A percentile compares a stretch with the other conserved stretches of the same genome.
Conservation (phyloP, 2,888 invertebrate species). For the Meghimatium bilineatum region DNA sequence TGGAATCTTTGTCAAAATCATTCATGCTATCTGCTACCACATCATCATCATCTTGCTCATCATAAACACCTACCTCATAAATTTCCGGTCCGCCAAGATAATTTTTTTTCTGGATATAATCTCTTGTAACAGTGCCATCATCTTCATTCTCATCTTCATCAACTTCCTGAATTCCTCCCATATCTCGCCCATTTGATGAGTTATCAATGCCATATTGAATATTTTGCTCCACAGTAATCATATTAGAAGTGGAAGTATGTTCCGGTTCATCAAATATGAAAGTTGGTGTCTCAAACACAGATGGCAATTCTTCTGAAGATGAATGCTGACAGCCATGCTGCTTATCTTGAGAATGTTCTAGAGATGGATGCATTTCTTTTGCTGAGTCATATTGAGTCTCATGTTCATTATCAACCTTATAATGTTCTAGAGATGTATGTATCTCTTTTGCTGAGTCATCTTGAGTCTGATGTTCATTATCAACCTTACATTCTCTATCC, state of each 20-base stretch:
- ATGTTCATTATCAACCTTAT: background rate
- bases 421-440: too few relatives aligned
- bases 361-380: slow-evolving; percentile 50
- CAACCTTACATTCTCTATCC: background rate
- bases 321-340: slow-evolving; percentile 38
- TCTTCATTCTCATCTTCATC: slow-evolving; percentile 55
- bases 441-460: too few relatives aligned
- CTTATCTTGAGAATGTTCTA: slow-evolving; percentile 49
- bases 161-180: slow-evolving; percentile 57
- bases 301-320: slow-evolving; percentile 4
- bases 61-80: slow-evolving; percentile 57
- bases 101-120: background rate
- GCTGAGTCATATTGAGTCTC: slow-evolving; percentile 16
- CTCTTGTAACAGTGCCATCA: slow-evolving; percentile 43
- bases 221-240: slow-evolving; percentile 49
- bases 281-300: slow-evolving; percentile 45
- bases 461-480: too few relatives aligned
- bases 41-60: slow-evolving; percentile 58
- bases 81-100: slow-evolving; percentile 31
- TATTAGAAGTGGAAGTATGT: slow-evolving; percentile 14
- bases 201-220: slow-evolving; percentile 57
- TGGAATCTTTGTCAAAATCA: slow-evolving; percentile 55
- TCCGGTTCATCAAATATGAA: slow-evolving; percentile 48
- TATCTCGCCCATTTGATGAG: slow-evolving; percentile 47
- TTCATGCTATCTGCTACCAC: slow-evolving; percentile 46